Conservation (phyloP, 2,113 vertebrate genomes). For the Heterotilapia buettikoferi region DNA sequence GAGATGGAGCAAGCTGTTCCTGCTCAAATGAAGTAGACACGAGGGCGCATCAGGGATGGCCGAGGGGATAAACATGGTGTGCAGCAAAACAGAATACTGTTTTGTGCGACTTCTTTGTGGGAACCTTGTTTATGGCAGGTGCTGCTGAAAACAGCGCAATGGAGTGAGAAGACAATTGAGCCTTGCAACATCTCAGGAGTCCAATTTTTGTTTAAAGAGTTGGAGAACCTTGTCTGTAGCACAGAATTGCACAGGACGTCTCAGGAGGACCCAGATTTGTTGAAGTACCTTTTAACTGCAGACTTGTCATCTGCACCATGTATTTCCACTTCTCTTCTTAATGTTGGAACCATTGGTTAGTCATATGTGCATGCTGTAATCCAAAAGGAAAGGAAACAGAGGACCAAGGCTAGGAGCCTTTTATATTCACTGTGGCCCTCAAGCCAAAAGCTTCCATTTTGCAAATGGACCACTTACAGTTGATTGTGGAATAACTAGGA, state of each 20-base stretch:
- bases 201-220: neutral
- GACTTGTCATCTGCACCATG: neutral
- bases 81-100: neutral
- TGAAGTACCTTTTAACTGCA: neutral
- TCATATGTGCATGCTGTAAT: neutral
- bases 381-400: neutral
- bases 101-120: neutral
- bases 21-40: neutral
- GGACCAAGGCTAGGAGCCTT: neutral
- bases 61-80: neutral
- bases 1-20: neutral
- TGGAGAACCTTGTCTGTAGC: neutral
- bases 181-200: neutral
- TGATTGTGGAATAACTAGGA: neutral
- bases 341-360: neutral
- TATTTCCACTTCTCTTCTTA: neutral
- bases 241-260: neutral
- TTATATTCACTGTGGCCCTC: neutral
- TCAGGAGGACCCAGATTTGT: neutral
- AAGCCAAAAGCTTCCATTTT: neutral
- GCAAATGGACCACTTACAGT: neutral
- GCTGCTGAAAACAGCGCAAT: neutral
- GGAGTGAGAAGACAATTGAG: neutral
- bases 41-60: neutral
- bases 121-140: neutral